Conservation (phyloP, 1,140 invertebrate species). For the Brachionus sp. region DNA sequence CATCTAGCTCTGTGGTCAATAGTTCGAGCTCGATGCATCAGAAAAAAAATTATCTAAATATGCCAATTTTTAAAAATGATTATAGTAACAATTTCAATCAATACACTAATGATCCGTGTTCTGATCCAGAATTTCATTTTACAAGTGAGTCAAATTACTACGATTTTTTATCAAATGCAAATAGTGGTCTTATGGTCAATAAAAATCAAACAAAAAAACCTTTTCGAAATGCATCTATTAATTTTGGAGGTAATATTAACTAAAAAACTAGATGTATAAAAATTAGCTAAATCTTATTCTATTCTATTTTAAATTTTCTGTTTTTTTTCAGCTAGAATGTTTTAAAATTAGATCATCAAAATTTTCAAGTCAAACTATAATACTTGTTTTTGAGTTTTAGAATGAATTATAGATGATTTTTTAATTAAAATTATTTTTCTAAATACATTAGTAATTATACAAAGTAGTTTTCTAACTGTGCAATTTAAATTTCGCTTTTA, state of each 20-base stretch:
- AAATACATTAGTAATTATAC: too few species aligned
- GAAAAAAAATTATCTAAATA: background rate
- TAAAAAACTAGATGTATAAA: too few species aligned
- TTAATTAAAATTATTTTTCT: too few species aligned
- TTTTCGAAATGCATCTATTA: background rate
- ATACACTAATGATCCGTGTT: background rate
- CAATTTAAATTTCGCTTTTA: too few species aligned
- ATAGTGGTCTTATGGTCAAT: background rate
- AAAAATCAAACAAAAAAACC: background rate
- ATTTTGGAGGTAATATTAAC: background rate
- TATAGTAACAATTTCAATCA: conserved; percentile 32
- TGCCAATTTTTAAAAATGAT: conserved; percentile 7
- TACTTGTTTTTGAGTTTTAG: too few species aligned
- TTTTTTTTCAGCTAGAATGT: too few species aligned
- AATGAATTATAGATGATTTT: too few species aligned
- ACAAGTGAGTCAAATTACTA: background rate
- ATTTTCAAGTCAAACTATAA: too few species aligned
- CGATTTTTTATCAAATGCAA: conserved; percentile 1
- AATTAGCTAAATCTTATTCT: too few species aligned
- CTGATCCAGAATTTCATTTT: background rate
- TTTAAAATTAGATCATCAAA: too few species aligned
- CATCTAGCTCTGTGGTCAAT: background rate
- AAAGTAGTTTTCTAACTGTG: too few species aligned
- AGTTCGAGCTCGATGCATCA: background rate
- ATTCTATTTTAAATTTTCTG: too few species aligned